Percentiles rank a stretch among this genome's conserved stretches.
These are phyloP conservation scores for Eulemur mongoz DNA, from an alignment of 2,797 vertebrate genomes.

Conservation along the genomic window DNA sequence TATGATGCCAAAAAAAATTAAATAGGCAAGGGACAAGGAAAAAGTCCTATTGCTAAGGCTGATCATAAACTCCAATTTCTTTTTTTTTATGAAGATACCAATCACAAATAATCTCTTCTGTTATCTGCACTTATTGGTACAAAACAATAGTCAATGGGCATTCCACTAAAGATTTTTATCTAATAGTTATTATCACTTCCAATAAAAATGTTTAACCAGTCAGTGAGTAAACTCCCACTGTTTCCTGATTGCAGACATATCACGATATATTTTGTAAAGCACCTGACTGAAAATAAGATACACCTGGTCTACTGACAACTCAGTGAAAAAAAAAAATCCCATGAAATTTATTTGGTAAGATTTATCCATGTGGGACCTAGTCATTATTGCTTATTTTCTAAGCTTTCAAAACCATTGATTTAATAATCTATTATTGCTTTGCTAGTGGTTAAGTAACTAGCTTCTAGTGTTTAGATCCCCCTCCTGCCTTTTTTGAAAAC, in stretches of 20 bases:
- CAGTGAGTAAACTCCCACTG: not conserved
- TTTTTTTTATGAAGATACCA: not conserved
- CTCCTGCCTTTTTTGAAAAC: not conserved
- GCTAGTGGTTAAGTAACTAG: not conserved
- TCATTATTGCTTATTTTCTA: not conserved
- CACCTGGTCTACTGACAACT: not conserved
- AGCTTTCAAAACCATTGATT: conserved; percentile 1
- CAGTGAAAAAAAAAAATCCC: not conserved
- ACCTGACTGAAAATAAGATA: not conserved
- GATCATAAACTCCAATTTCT: not conserved
- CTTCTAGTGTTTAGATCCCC: not conserved
- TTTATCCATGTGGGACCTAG: not conserved
- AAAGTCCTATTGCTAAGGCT: not conserved
- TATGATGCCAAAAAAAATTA: not conserved
- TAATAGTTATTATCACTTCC: not conserved
- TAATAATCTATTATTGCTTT: not conserved
- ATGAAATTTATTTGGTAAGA: not conserved
- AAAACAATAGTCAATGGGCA: not conserved
- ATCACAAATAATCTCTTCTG: not conserved
- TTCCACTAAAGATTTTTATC: not conserved
- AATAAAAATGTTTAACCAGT: not conserved
- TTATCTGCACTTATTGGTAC: not conserved
- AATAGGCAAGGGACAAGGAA: not conserved
- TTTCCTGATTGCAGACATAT: not conserved
- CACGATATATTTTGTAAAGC: not conserved